Conservation (phyloP, 2,797 vertebrate species). For the Cyprinella venusta region DNA sequence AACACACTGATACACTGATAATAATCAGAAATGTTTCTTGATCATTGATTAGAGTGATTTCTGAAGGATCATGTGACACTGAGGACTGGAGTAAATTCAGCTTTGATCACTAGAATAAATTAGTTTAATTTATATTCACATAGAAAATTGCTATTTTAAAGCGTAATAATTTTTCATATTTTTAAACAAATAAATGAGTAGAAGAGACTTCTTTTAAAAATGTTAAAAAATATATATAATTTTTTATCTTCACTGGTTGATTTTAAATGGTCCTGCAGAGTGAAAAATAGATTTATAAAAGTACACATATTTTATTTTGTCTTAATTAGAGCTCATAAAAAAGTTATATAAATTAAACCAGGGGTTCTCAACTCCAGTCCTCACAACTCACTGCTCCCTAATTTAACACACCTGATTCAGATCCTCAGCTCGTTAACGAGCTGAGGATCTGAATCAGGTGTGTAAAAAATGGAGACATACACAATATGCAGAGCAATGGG, state of each 20-base stretch:
- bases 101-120: background rate
- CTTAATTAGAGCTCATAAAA: background rate
- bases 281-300: background rate
- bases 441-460: no score
- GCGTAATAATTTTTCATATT: background rate
- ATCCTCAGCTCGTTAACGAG: no score
- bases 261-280: background rate
- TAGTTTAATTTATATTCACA: background rate
- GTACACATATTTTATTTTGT: background rate
- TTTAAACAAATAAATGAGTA: background rate
- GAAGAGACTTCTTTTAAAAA: background rate
- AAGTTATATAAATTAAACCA: background rate
- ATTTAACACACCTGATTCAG: no score
- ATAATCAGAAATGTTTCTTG: background rate
- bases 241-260: background rate
- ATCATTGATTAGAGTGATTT: background rate
- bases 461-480: no score
- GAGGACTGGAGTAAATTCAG: slow-evolving; percentile 11
- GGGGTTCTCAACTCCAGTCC: no score
- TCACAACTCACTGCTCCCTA: no score
- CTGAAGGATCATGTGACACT: slow-evolving; percentile 17
- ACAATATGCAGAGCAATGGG: no score
- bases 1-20: background rate
- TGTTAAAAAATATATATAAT: background rate
- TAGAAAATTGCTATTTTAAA: accelerated